Evolutionary conservation across 2,888 invertebrate genomes (phyloP).

Genomic region (Sepioteuthis lessoniana): DNA sequence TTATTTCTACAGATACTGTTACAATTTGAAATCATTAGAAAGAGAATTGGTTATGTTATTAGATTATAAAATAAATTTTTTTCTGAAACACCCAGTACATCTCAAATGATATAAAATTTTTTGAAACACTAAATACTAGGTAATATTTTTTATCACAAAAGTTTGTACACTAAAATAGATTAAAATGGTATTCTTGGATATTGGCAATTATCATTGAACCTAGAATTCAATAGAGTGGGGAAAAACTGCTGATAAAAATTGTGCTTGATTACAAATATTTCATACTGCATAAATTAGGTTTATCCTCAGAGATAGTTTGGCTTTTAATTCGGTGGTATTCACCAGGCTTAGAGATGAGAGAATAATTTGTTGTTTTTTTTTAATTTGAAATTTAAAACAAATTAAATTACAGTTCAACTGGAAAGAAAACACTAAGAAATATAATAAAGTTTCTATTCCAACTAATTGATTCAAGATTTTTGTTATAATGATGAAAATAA

Average conservation of each 20-base stretch:
- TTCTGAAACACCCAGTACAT: too few species aligned
- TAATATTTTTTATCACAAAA: background rate
- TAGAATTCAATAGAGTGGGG: background rate
- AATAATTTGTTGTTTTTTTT: background rate
- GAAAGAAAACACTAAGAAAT: background rate
- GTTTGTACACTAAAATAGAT: background rate
- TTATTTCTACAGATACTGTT: too few species aligned
- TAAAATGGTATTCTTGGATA: background rate
- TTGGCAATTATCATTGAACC: background rate
- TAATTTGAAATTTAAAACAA: background rate
- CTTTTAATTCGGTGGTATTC: too few species aligned
- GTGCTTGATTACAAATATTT: background rate
- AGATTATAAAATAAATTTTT: too few species aligned
- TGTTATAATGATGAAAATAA: background rate
- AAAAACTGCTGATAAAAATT: background rate
- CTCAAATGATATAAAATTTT: too few species aligned
- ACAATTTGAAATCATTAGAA: too few species aligned
- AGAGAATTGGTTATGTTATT: too few species aligned
- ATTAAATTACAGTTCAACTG: background rate
- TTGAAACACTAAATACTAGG: too few species aligned
- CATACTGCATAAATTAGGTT: background rate
- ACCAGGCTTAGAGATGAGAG: too few species aligned
- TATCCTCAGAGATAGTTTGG: too few species aligned
- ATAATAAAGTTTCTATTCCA: background rate
- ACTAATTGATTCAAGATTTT: background rate